phyloP scores from a whole-genome alignment of 2,888 invertebrate genomes.

The Hirtodrosophila histrioides region DNA sequence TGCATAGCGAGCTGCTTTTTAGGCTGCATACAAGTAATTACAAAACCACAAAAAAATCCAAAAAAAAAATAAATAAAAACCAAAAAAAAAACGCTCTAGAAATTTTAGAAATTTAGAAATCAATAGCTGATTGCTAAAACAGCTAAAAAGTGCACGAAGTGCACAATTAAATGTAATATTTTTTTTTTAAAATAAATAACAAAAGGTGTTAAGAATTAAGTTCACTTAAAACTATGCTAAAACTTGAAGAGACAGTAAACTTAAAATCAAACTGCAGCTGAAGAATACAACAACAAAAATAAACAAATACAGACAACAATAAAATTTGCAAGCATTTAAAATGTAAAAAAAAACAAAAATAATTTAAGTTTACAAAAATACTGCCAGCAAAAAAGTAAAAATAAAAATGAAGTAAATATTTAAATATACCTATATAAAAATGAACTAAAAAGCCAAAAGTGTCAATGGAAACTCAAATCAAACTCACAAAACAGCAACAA shows the following conservation, averaged over 20 bases:
- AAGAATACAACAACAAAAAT: neutral
- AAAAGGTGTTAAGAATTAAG: conserved; percentile 14
- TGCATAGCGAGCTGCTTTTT: conserved; percentile 53
- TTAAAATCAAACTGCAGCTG: conserved; percentile 21
- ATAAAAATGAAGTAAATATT: neutral
- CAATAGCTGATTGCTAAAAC: conserved; percentile 3
- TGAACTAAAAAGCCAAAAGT: conserved; percentile 31
- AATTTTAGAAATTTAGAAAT: neutral
- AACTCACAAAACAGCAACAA: conserved; percentile 20
- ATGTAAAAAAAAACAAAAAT: conserved; percentile 17
- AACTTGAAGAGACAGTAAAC: neutral
- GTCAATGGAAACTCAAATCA: conserved; percentile 19
- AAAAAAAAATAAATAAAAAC: conserved; percentile 6
- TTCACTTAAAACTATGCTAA: conserved; percentile 9
- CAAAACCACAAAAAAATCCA: neutral
- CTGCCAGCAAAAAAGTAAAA: conserved; percentile 6
- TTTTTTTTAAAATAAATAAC: conserved; percentile 17
- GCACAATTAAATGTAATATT: conserved; percentile 41
- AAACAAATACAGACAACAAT: conserved; percentile 3
- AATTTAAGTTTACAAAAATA: conserved; percentile 8
- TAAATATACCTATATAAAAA: conserved; percentile 2
- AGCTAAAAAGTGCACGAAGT: conserved; percentile 56
- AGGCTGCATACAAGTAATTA: conserved; percentile 18
- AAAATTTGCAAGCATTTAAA: conserved; percentile 15
- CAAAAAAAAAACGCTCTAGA: neutral